phyloP scores from a whole-genome alignment of 2,113 vertebrate genomes.

The Struthidea cinerea region DNA sequence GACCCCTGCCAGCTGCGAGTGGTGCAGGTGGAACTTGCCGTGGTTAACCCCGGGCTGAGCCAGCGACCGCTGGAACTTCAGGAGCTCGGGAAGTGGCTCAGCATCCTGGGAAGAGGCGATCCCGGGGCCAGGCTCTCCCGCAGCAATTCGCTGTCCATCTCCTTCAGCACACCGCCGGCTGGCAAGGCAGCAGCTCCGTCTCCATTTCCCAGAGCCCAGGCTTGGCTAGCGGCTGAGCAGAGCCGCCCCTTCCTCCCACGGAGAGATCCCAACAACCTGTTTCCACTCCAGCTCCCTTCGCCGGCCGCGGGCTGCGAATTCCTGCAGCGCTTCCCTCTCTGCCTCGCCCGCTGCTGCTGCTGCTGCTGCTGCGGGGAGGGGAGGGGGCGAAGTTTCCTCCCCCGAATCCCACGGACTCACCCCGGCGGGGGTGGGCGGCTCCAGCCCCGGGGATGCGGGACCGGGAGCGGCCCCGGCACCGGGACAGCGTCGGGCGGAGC shows the following conservation, averaged over 20 bases:
- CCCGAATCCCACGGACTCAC: neutral
- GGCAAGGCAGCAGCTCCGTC: neutral
- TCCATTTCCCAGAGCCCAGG: neutral
- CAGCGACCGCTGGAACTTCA: neutral
- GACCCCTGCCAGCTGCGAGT: neutral
- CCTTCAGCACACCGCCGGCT: neutral
- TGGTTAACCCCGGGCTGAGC: neutral
- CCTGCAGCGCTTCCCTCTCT: neutral
- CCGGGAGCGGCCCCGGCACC: neutral
- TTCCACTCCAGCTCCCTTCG: neutral
- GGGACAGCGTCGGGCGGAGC: neutral
- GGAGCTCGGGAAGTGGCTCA: rapidly evolving
- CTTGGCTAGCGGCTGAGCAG: neutral
- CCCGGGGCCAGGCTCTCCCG: neutral
- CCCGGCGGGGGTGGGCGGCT: neutral
- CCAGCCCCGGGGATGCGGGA: neutral
- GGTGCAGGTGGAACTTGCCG: neutral
- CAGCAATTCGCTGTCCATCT: neutral
- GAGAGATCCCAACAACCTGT: neutral
- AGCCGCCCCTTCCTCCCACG: constrained; percentile 24
- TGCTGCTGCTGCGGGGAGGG: neutral
- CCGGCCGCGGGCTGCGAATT: neutral
- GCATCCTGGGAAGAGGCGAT: neutral
- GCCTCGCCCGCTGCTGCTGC: neutral
- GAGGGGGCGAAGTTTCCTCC: neutral